Evolutionary conservation across 2,113 vertebrate genomes (phyloP).

Genomic region (Scortum barcoo): DNA sequence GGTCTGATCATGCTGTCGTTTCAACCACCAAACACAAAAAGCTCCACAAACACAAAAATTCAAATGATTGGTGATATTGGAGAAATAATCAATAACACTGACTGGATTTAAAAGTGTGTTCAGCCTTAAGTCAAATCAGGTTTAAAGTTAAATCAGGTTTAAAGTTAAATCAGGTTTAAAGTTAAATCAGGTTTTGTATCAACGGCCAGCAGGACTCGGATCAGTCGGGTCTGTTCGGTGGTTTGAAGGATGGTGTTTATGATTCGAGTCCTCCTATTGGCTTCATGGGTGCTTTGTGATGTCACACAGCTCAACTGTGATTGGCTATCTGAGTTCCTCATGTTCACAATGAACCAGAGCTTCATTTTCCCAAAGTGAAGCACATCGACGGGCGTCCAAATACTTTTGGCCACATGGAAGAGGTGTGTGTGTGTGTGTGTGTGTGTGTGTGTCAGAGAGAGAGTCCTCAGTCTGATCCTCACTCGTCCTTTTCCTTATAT

Average conservation of each 20-base stretch:
- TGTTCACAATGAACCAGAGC: no score
- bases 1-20: no score
- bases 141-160: no score
- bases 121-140: no score
- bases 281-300: neutral
- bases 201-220: neutral
- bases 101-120: no score
- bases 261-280: neutral
- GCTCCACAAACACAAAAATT: no score
- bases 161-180: no score
- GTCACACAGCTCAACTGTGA: neutral
- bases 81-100: no score
- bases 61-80: no score
- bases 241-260: neutral
- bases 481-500: constrained; percentile 64
- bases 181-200: no score
- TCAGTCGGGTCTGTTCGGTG: neutral
- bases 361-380: no score
- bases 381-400: neutral
- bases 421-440: neutral
- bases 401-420: neutral
- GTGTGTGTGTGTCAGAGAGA: constrained; percentile 1
- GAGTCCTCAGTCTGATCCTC: constrained; percentile 19
- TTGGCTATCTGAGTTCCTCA: neutral
- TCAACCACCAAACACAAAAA: no score